These are phyloP conservation scores for Plodia interpunctella DNA, from an alignment of 1,140 invertebrate species.

Conservation along the genomic window DNA sequence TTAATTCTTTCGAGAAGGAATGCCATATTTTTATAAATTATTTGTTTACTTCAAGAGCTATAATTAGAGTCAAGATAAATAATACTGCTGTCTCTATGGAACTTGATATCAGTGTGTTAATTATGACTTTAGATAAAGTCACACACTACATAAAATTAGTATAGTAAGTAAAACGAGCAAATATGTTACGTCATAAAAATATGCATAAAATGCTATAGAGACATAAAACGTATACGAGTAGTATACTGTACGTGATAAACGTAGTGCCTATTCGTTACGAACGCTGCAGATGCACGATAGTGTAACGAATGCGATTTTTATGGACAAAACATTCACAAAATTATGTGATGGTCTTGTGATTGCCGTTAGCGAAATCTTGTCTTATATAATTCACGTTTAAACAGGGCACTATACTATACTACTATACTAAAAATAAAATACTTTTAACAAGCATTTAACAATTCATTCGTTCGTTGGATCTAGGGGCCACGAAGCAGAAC, in stretches of 20 bases:
- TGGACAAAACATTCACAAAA: conserved; percentile 18
- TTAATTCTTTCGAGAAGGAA: neutral
- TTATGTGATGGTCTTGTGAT: conserved; percentile 2
- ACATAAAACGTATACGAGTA: too few species aligned
- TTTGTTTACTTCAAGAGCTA: neutral
- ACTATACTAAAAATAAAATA: neutral
- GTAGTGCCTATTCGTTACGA: neutral
- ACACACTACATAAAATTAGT: neutral
- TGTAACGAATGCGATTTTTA: conserved; percentile 23
- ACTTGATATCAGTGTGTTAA: too few species aligned
- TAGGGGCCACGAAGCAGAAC: neutral
- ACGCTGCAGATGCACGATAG: conserved; percentile 12
- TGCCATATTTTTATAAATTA: neutral
- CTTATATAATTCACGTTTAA: conserved; percentile 1
- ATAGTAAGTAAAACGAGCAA: neutral
- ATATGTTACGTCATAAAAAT: neutral
- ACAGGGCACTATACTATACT: neutral
- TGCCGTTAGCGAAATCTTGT: neutral
- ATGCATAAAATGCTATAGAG: neutral
- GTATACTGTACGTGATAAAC: neutral
- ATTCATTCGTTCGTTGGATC: neutral
- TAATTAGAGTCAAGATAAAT: too few species aligned
- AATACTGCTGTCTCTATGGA: too few species aligned
- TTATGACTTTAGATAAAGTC: too few species aligned
- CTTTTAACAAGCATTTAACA: neutral